phyloP scores from a whole-genome alignment of 1,140 invertebrate genomes.

The Psix sp. region DNA sequence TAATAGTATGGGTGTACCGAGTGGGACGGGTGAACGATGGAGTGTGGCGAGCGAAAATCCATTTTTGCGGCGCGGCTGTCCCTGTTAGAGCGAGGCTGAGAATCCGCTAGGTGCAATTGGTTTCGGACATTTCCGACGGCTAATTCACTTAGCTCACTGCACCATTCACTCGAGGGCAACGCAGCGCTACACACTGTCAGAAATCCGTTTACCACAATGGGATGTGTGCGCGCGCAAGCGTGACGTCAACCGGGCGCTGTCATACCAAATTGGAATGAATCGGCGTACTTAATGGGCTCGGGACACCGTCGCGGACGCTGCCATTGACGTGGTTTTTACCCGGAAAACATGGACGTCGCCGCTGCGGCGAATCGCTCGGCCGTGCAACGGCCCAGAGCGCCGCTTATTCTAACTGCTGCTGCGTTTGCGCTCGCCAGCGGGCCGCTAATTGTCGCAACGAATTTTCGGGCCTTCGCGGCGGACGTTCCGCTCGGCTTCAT shows the following conservation, averaged over 20 bases:
- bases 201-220: constrained; percentile 14
- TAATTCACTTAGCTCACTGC: constrained; percentile 22
- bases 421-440: too few relatives aligned
- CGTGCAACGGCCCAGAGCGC: too few relatives aligned
- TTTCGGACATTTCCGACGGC: constrained; percentile 26
- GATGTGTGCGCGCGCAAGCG: constrained; percentile 33
- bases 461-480: too few relatives aligned
- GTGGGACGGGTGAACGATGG: constrained; percentile 71
- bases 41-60: constrained; percentile 74
- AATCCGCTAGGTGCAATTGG: constrained; percentile 26
- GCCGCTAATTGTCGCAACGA: too few relatives aligned
- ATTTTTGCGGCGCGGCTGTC: constrained; percentile 54
- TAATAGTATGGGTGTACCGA: constrained; percentile 73
- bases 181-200: too few relatives aligned
- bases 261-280: constrained; percentile 62
- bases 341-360: constrained; percentile 30
- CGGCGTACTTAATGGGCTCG: constrained; percentile 61
- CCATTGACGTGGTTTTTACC: constrained; percentile 61
- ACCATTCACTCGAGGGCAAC: constrained; percentile 43
- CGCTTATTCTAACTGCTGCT: too few relatives aligned
- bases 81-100: background rate
- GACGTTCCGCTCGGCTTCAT: too few relatives aligned
- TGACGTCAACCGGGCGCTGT: constrained; percentile 46
- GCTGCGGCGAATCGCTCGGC: background rate
- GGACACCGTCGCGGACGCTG: constrained; percentile 63